Evolutionary conservation across 2,888 invertebrate species (phyloP).

Genomic region (Rotaria socialis): DNA sequence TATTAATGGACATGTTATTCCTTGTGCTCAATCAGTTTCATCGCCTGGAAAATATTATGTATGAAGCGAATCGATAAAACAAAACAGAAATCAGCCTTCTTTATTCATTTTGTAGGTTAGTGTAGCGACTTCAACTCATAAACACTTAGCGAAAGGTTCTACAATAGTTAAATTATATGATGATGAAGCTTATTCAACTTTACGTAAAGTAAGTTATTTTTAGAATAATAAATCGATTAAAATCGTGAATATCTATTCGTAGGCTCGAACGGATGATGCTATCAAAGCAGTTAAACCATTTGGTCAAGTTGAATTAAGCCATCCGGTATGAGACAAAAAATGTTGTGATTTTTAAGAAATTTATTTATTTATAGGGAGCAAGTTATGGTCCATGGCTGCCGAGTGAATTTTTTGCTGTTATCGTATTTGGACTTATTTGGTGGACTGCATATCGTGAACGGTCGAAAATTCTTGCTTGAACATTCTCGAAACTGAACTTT

Average conservation of each 20-base stretch:
- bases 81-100: neutral
- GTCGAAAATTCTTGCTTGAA: constrained; percentile 1
- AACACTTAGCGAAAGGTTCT: neutral
- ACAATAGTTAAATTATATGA: neutral
- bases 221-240: neutral
- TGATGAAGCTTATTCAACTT: neutral
- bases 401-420: constrained; percentile 31
- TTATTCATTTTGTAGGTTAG: neutral
- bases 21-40: constrained; percentile 1
- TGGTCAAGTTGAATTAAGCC: neutral
- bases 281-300: constrained; percentile 10
- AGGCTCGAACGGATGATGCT: constrained; percentile 14
- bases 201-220: neutral
- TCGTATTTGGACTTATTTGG: neutral
- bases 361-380: neutral
- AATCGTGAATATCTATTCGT: neutral
- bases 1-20: constrained; percentile 24
- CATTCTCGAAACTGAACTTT: neutral
- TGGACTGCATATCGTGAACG: neutral
- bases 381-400: constrained; percentile 17
- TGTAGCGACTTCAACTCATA: neutral
- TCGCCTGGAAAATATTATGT: neutral
- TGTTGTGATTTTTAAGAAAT: neutral
- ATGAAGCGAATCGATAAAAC: neutral
- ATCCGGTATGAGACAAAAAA: neutral